A percentile compares a stretch with the other conserved stretches of the same genome.
These are phyloP conservation scores for Lasioglossum vierecki DNA, from an alignment of 2,888 invertebrate genomes.

Conservation along the genomic window DNA sequence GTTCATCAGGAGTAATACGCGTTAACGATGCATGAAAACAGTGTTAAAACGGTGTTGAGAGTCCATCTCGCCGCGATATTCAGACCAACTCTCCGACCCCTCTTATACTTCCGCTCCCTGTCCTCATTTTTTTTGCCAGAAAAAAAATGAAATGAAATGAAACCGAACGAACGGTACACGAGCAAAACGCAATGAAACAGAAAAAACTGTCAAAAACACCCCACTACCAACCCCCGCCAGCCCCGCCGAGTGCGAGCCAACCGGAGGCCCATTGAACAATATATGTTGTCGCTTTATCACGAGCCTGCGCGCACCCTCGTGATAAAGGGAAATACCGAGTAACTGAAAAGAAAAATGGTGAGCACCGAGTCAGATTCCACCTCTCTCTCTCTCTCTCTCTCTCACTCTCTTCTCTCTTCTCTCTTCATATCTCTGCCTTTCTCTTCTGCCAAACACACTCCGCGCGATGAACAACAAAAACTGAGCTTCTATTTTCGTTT, in stretches of 20 bases:
- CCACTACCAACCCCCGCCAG: conserved; percentile 82
- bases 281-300: conserved; percentile 71
- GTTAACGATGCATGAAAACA: neutral
- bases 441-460: conserved; percentile 48
- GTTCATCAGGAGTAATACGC: neutral
- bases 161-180: conserved; percentile 42
- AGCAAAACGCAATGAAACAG: conserved; percentile 49
- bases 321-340: conserved; percentile 75
- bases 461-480: conserved; percentile 56
- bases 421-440: conserved; percentile 38
- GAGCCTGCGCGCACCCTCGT: conserved; percentile 64
- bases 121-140: conserved; percentile 21
- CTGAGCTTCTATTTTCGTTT: conserved; percentile 28
- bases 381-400: conserved; percentile 70
- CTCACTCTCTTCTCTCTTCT: conserved; percentile 51
- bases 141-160: conserved; percentile 42
- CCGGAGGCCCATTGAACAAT: conserved; percentile 79
- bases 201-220: conserved; percentile 63
- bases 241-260: conserved; percentile 84
- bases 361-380: conserved; percentile 83
- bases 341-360: conserved; percentile 79
- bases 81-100: neutral
- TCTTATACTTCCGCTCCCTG: neutral
- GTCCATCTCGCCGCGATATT: neutral
- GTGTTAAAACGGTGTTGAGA: neutral